Conservation (phyloP, 2,113 vertebrate species). For the Petaurus breviceps region DNA sequence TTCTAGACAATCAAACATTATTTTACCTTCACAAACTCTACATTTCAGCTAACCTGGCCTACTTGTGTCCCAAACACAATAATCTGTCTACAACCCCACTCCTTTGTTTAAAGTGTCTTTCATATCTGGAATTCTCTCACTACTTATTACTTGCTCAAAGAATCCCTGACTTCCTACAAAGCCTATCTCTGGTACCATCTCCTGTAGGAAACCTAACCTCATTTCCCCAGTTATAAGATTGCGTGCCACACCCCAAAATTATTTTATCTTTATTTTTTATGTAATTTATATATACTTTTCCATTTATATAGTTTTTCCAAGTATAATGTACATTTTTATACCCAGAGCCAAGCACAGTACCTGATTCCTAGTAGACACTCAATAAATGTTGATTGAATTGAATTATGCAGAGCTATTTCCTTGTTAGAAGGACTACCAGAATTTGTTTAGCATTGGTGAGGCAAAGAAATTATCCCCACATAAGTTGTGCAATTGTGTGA, state of each 20-base stretch:
- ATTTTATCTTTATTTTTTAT: neutral
- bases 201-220: neutral
- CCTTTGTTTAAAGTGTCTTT: neutral
- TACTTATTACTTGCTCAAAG: neutral
- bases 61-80: neutral
- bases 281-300: neutral
- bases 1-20: neutral
- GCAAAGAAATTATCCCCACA: neutral
- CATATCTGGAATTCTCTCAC: neutral
- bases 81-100: neutral
- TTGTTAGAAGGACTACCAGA: neutral
- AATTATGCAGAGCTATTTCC: neutral
- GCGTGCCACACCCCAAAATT: neutral
- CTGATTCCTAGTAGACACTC: neutral
- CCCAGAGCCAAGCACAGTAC: neutral
- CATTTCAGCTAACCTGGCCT: neutral
- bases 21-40: neutral
- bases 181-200: neutral
- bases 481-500: neutral
- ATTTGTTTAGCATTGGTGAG: neutral
- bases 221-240: neutral
- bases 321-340: neutral
- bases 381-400: neutral
- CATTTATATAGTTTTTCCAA: neutral
- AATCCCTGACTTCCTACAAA: neutral